Evolutionary conservation across 2,797 vertebrate genomes (phyloP), one percentile per base, ranked within the genome.

Genomic region (Sebastes matsubarae): DNA sequence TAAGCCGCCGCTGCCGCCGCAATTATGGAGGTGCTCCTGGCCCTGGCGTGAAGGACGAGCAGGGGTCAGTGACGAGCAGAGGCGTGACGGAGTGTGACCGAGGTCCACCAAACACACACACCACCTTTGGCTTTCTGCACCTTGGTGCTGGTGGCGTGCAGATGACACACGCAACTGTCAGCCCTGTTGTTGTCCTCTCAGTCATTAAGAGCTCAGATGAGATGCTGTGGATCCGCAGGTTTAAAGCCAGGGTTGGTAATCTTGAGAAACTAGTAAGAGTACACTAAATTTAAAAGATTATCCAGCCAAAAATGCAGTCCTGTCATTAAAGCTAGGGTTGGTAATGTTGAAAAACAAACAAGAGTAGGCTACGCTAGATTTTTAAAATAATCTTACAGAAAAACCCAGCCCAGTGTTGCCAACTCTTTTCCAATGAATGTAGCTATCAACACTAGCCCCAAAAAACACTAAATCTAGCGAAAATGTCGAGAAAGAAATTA

Each of bases 21-120:
- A 91, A 94, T 95, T 95, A 95, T 92, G 87, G 79, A 91, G 90
- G 90, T 91, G 93, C 93, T 94, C 93, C 93, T 93, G 89, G 89
- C 86, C 93, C 88, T 88, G 73, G 91, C 83, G 89, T 95, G 93
- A 94, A 96, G 95, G 96, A 96, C 92, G 87, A 70, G 87, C 89
- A 92, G 94, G 93, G 95, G 93, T 95, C 87, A 95, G 91, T 84
- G 61, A 42, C 89, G 92, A 94, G 94, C 75, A 10, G 42, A 95
- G 92, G 95, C 95, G 68, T 94, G 92, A 92, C 88, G 78, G 88
- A 88, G 88, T 76, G 84, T 75, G 86, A 88, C 81, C 42, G 11
- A 66, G 67, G 55, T 75, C 72, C 72, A 75, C 76, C 32, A 87
- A 79, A 81, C 67, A 75, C 82, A 88, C 65, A 72, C 57, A 22